Evolutionary conservation across 2,888 invertebrate species (phyloP).

Genomic region (Conops quadrifasciatus): DNA sequence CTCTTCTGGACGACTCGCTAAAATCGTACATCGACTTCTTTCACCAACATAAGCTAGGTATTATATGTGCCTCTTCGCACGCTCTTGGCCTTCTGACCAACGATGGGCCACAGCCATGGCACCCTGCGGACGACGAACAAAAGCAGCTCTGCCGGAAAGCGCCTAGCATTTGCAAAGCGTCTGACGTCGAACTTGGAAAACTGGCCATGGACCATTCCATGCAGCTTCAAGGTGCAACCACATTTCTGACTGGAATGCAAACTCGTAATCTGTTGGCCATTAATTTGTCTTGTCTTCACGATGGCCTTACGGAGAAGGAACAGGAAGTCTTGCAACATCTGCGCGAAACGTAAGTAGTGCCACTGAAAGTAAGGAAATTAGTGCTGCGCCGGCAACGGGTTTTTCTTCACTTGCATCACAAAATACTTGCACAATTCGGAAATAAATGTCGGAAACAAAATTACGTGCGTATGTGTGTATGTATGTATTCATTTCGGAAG

Average conservation of each 20-base stretch:
- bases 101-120: constrained; percentile 80
- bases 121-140: constrained; percentile 74
- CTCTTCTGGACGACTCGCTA: constrained; percentile 81
- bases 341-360: constrained; percentile 69
- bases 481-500: too few relatives aligned
- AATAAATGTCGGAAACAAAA: constrained; percentile 22
- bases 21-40: constrained; percentile 75
- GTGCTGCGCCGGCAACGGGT: not conserved
- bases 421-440: constrained; percentile 22
- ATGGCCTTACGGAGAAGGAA: constrained; percentile 75
- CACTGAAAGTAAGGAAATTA: not conserved
- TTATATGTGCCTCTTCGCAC: constrained; percentile 84
- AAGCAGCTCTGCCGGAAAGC: constrained; percentile 65
- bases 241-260: constrained; percentile 81
- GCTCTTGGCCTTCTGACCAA: constrained; percentile 85
- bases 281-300: constrained; percentile 72
- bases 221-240: constrained; percentile 71
- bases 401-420: constrained; percentile 13
- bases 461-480: not conserved
- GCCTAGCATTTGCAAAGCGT: constrained; percentile 73
- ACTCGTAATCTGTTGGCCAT: constrained; percentile 70
- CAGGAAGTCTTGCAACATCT: constrained; percentile 70
- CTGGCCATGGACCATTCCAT: constrained; percentile 75
- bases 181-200: constrained; percentile 73
- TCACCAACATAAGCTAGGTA: constrained; percentile 70